Evolutionary conservation across 2,888 invertebrate genomes (phyloP).

Genomic region (Eudemis profundana): DNA sequence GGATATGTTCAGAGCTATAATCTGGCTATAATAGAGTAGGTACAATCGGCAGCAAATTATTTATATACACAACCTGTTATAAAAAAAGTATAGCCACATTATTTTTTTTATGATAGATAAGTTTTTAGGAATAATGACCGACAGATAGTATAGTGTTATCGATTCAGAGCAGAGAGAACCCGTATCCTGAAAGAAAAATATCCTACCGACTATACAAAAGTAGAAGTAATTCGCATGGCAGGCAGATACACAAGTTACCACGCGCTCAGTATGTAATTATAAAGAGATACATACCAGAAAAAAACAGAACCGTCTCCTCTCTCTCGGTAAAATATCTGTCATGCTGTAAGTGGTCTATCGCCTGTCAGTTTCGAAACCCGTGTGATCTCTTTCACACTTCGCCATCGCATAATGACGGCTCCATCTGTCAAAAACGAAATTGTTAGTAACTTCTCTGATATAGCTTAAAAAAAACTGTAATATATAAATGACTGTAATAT

Average conservation of each 20-base stretch:
- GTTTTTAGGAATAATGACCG: too few species aligned
- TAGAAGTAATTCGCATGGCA: slow-evolving; percentile 37
- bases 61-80: too few species aligned
- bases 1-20: too few species aligned
- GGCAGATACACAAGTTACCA: slow-evolving; percentile 35
- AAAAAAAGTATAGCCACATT: too few species aligned
- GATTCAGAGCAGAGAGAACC: too few species aligned
- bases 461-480: too few species aligned
- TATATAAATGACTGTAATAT: too few species aligned
- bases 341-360: slow-evolving; percentile 44
- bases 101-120: too few species aligned
- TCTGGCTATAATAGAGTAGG: too few species aligned
- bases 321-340: slow-evolving; percentile 35
- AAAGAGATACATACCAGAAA: slow-evolving; percentile 33
- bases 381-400: slow-evolving; percentile 37
- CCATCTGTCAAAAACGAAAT: slow-evolving; percentile 41
- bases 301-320: slow-evolving; percentile 38
- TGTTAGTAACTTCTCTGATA: slow-evolving; percentile 20
- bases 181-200: too few species aligned
- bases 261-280: neutral
- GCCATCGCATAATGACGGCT: slow-evolving; percentile 35
- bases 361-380: slow-evolving; percentile 37
- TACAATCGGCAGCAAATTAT: too few species aligned
- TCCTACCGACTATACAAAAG: neutral
- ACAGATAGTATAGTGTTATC: too few species aligned